Evolutionary conservation across 2,113 vertebrate species (phyloP).

Genomic region (Solea solea): DNA sequence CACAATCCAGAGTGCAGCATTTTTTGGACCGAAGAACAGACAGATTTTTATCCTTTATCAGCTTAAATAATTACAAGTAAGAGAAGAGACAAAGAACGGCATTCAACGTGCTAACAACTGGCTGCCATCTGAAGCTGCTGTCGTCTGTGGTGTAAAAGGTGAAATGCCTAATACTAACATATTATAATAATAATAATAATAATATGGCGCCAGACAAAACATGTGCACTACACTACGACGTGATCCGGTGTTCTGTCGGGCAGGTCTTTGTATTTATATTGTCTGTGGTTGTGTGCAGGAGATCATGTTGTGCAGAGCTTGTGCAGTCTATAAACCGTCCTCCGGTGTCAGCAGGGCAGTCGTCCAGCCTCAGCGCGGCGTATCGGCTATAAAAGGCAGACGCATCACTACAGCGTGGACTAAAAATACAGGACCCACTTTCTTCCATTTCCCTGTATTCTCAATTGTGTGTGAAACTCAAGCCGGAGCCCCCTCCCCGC

Average conservation of each 20-base stretch:
- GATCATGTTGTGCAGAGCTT: slow-evolving; percentile 17
- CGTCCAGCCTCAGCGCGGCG: slow-evolving; percentile 48
- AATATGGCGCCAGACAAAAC: no score
- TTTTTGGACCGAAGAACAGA: no score
- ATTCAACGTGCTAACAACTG: no score
- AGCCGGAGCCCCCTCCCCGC: slow-evolving; percentile 8
- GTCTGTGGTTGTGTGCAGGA: slow-evolving; percentile 5
- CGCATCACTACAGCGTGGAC: slow-evolving; percentile 50
- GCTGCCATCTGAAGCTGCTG: no score
- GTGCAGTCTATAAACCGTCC: slow-evolving; percentile 47
- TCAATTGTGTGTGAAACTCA: slow-evolving; percentile 60
- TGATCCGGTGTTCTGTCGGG: background rate
- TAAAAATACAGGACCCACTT: slow-evolving; percentile 68
- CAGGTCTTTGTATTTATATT: background rate
- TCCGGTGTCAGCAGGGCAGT: slow-evolving; percentile 50
- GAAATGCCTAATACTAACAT: no score
- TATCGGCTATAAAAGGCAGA: slow-evolving; percentile 71
- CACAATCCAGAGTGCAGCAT: no score
- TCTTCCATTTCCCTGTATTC: slow-evolving; percentile 61
- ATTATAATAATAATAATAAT: no score
- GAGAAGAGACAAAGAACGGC: no score
- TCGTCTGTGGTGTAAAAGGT: no score
- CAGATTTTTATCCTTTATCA: no score
- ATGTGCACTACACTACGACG: background rate
- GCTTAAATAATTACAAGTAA: no score